A percentile compares a stretch with the other conserved stretches of the same genome.
These are phyloP conservation scores for Etheostoma perlongum DNA, from an alignment of 2,797 vertebrate species.

Conservation along the genomic window DNA sequence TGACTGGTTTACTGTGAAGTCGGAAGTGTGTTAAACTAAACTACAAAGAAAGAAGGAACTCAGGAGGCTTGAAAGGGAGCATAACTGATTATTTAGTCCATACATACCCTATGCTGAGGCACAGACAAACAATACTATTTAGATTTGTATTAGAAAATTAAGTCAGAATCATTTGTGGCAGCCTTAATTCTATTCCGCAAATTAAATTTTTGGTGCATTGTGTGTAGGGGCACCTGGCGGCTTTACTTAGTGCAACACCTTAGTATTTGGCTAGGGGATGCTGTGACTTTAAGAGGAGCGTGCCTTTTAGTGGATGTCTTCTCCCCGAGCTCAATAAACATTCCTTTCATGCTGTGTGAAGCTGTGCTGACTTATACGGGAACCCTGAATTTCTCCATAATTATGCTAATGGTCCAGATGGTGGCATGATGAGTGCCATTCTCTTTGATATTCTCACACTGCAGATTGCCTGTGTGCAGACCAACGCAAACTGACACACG, in stretches of 20 bases:
- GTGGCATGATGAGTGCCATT: constrained; percentile 81
- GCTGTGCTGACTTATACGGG: constrained; percentile 76
- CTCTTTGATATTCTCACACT: constrained; percentile 78
- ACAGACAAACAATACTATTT: constrained; percentile 12
- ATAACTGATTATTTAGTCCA: not conserved
- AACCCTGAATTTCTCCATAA: constrained; percentile 79
- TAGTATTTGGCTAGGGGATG: constrained; percentile 54
- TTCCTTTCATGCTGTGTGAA: constrained; percentile 79
- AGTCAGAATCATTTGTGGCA: constrained; percentile 34
- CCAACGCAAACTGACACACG: constrained; percentile 71
- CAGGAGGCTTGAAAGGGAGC: not conserved
- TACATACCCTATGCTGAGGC: not conserved
- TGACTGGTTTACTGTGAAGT: constrained; percentile 25
- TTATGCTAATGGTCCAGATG: constrained; percentile 86
- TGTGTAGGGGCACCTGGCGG: constrained; percentile 26
- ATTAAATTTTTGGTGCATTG: constrained; percentile 21
- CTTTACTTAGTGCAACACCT: constrained; percentile 35
- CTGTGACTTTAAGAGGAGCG: constrained; percentile 50
- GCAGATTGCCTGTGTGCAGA: constrained; percentile 68
- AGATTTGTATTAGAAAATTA: constrained; percentile 30
- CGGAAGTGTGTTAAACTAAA: constrained; percentile 35
- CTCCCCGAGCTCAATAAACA: constrained; percentile 71
- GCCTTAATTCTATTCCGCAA: constrained; percentile 37
- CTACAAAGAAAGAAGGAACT: constrained; percentile 1
- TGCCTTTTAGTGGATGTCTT: constrained; percentile 52